A percentile compares a stretch with the other conserved stretches of the same genome.
These are phyloP conservation scores for Rhinella marina DNA, from an alignment of 2,797 vertebrate species.

Conservation along the genomic window DNA sequence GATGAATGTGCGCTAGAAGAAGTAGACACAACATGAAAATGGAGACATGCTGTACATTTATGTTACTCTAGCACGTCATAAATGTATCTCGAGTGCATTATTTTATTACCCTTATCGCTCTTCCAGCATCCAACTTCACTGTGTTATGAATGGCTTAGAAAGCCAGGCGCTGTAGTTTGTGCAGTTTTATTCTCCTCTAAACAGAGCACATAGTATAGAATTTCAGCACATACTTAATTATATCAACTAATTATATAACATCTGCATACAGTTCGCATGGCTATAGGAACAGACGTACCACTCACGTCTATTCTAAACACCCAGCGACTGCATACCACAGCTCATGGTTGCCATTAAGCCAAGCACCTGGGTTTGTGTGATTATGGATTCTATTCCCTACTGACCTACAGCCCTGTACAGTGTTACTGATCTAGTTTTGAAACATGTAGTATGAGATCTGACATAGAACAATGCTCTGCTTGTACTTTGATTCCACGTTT, in stretches of 20 bases:
- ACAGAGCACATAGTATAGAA: slow-evolving; percentile 37
- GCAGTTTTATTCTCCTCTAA: slow-evolving; percentile 32
- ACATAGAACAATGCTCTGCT: slow-evolving; percentile 51
- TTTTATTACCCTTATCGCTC: slow-evolving; percentile 32
- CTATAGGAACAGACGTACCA: slow-evolving; percentile 50
- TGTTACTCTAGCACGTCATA: neutral
- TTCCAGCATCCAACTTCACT: neutral
- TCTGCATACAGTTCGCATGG: slow-evolving; percentile 52
- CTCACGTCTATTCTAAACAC: slow-evolving; percentile 48
- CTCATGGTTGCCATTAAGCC: slow-evolving; percentile 37
- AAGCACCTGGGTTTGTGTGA: slow-evolving; percentile 55
- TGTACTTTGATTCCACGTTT: slow-evolving; percentile 44
- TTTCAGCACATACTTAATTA: slow-evolving; percentile 59
- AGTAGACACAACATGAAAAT: slow-evolving; percentile 24
- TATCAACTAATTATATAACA: slow-evolving; percentile 59
- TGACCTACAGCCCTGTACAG: slow-evolving; percentile 37
- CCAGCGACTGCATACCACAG: slow-evolving; percentile 19
- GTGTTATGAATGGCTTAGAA: slow-evolving; percentile 35
- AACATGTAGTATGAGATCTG: slow-evolving; percentile 32
- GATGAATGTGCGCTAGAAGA: neutral
- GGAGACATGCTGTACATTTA: slow-evolving; percentile 14
- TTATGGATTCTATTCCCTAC: slow-evolving; percentile 57
- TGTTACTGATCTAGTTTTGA: slow-evolving; percentile 52
- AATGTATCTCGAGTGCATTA: neutral
- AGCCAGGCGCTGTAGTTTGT: slow-evolving; percentile 22